Percentiles rank a stretch among this genome's conserved stretches.
These are phyloP conservation scores for Marasmarcha lunaedactyla DNA, from an alignment of 2,888 invertebrate genomes.

Conservation along the genomic window DNA sequence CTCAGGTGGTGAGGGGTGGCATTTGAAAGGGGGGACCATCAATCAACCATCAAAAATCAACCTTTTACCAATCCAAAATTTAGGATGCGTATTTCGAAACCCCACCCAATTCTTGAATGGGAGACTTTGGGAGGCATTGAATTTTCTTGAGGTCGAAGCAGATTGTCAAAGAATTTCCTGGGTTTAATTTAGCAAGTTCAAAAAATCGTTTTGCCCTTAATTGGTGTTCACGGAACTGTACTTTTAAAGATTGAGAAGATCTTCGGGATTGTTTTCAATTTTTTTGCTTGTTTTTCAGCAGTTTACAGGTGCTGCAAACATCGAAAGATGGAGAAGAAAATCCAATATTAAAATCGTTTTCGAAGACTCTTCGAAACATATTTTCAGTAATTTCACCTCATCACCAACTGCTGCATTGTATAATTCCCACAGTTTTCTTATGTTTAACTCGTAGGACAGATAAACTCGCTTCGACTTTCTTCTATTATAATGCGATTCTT, in stretches of 20 bases:
- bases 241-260: no score
- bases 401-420: slow-evolving; percentile 9
- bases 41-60: no score
- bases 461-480: slow-evolving; percentile 9
- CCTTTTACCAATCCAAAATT: no score
- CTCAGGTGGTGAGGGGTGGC: no score
- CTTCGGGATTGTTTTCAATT: no score
- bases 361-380: slow-evolving; percentile 11
- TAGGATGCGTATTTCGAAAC: no score
- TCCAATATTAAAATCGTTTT: slow-evolving; percentile 13
- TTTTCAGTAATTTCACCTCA: slow-evolving; percentile 8
- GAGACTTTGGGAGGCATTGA: slow-evolving; percentile 14
- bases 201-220: slow-evolving; percentile 9
- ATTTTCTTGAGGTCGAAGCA: slow-evolving; percentile 14
- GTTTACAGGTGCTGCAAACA: slow-evolving; percentile 7
- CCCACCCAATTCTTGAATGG: slow-evolving; percentile 16
- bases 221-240: slow-evolving; percentile 7
- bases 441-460: slow-evolving; percentile 4
- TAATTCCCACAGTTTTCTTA: slow-evolving; percentile 5
- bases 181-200: slow-evolving; percentile 8
- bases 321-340: slow-evolving; percentile 10
- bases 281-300: slow-evolving; percentile 8
- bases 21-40: no score
- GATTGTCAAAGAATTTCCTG: slow-evolving; percentile 7
- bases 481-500: slow-evolving; percentile 10